A percentile compares a stretch with the other conserved stretches of the same genome.
Conservation (phyloP, 2,113 vertebrate species). For the Brachyhypopomus gauderio region DNA sequence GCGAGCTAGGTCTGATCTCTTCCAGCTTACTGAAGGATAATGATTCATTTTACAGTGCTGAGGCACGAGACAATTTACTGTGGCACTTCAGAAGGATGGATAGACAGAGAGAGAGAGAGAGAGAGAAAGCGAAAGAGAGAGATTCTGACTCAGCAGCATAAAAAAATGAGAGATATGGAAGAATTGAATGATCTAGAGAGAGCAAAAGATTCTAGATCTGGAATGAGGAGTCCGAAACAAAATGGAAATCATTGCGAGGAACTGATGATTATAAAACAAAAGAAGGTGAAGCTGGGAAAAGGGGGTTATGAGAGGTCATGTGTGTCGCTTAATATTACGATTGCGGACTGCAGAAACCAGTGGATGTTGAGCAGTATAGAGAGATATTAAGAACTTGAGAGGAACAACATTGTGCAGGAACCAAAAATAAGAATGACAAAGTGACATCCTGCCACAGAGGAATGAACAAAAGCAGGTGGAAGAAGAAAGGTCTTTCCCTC, state of each 20-base stretch:
- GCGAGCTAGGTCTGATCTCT: slow-evolving; percentile 16
- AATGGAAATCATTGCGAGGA: background rate
- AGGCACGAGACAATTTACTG: slow-evolving; percentile 48
- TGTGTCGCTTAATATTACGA: background rate
- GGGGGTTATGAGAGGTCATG: background rate
- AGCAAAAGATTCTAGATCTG: background rate
- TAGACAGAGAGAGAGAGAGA: too few species aligned
- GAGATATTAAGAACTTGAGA: background rate
- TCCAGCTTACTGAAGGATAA: slow-evolving; percentile 23
- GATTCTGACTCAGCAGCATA: slow-evolving; percentile 59
- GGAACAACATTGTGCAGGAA: background rate
- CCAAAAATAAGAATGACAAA: background rate
- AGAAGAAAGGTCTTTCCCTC: background rate
- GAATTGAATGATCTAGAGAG: slow-evolving; percentile 12
- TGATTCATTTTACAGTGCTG: slow-evolving; percentile 50
- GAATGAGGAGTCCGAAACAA: background rate
- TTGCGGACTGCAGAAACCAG: background rate
- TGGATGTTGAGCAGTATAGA: background rate
- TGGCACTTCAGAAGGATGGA: slow-evolving; percentile 7
- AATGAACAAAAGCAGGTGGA: background rate
- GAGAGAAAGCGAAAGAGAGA: slow-evolving; percentile 6
- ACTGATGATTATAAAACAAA: background rate
- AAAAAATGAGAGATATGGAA: slow-evolving; percentile 59
- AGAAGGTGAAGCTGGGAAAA: background rate
- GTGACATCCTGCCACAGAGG: background rate